Evolutionary conservation across 2,888 invertebrate genomes (phyloP), one percentile per base, ranked within the genome.

Genomic region (Tuta absoluta): DNA sequence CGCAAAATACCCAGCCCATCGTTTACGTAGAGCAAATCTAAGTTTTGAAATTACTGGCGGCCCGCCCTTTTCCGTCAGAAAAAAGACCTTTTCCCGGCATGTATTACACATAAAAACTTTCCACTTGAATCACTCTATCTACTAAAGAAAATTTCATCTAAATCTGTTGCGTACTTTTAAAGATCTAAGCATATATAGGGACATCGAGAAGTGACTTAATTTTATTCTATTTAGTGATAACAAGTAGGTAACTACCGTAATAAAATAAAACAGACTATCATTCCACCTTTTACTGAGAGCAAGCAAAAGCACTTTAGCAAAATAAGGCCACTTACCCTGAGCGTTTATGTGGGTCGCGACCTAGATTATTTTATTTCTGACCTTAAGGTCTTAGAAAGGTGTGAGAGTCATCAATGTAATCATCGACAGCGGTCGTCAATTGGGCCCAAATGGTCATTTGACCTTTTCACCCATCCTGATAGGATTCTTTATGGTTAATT

Each of bases 351-450:
- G n/a, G n/a, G 24, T 11, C 28, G 28, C 33, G 56, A 56, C 56
- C 56, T 56, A 56, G 14, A 56, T 33, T 24, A 24, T 56, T 62
- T 14, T 48, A 45, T 21, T 45, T 45, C 24, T n/a, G 14, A 23
- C 21, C 21, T 65, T 21, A n/a, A 49, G 62, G 45, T 38, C 28
- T 19, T 45, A 63, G 63, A 56, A 63, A 63, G 63, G 63, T 57
- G 57, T 28, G 57, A 57, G 17, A 21, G 28, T 33, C 48, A 58
- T 45, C 8, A 57, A 11, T 14, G 28, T 33, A 58, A 58, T 45
- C 14, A 48, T 28, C 21, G 14, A 56, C 7, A 10, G 17, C 19
- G 49, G 23, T 23, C 56, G 10, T 41, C 38, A 63, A 63, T 63
- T 63, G 63, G 21, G 10, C 17, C 11, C 21, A 41, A 63, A 57